Percentiles rank a stretch among this genome's conserved stretches.
Conservation (phyloP, 1,140 invertebrate species). For the Drosophila rhopaloa region DNA sequence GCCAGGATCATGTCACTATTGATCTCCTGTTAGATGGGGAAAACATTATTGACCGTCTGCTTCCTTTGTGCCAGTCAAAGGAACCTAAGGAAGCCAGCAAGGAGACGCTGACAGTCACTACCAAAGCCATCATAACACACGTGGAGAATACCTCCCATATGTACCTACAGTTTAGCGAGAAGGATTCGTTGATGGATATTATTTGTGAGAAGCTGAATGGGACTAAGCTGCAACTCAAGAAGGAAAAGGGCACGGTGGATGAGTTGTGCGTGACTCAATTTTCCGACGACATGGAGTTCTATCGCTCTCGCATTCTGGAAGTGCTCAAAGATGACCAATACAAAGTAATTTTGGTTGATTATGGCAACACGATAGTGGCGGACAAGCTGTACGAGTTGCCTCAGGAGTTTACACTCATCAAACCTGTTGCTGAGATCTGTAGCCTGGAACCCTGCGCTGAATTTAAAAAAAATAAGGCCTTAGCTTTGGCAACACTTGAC, state of each 20-base stretch:
- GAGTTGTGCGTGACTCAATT: conserved; percentile 66
- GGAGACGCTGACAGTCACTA: neutral
- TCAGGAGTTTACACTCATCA: conserved; percentile 87
- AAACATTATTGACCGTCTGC: conserved; percentile 87
- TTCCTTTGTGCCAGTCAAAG: conserved; percentile 85
- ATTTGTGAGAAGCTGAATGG: conserved; percentile 56
- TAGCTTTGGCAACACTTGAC: conserved; percentile 54
- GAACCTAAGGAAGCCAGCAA: conserved; percentile 27
- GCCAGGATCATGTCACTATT: conserved; percentile 87
- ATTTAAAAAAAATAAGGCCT: conserved; percentile 43
- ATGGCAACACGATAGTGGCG: conserved; percentile 88
- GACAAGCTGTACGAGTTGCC: conserved; percentile 87
- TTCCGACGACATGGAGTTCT: conserved; percentile 58
- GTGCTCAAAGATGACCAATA: conserved; percentile 46
- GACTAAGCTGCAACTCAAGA: conserved; percentile 18
- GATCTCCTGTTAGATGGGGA: conserved; percentile 87
- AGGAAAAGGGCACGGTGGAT: conserved; percentile 23
- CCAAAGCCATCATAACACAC: conserved; percentile 62
- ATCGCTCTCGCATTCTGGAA: conserved; percentile 68
- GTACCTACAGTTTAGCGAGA: conserved; percentile 65
- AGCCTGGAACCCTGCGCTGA: conserved; percentile 84
- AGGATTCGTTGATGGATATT: conserved; percentile 52
- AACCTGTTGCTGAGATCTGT: conserved; percentile 87
- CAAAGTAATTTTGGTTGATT: conserved; percentile 90
- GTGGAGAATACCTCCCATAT: conserved; percentile 57